Evolutionary conservation across 2,797 vertebrate genomes (phyloP), one percentile per base, ranked within the genome.

Genomic region (Synanceia verrucosa): DNA sequence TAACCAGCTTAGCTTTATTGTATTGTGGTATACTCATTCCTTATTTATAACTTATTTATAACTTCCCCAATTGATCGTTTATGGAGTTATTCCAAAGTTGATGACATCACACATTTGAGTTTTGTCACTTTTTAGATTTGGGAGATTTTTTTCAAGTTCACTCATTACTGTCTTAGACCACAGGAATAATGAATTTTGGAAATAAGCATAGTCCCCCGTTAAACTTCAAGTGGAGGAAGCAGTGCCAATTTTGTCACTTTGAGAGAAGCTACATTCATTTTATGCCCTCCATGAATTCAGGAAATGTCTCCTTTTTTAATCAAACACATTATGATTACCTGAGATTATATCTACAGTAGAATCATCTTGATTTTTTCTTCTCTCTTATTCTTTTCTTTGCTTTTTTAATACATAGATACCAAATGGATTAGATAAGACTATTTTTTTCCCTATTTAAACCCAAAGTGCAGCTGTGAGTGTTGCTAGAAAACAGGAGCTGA

Each of bases 401-500:
- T 62, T 47, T 23, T 47, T n/a, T n/a, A n/a, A 19, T 44, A 34
- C 5, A 19, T 31, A 48, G 34, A 43, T 50, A 11, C 7, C 19
- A 34, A 55, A 60, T 52, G 16, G 21, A 36, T 65, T 37, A 56
- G 47, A 74, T 64, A 58, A 70, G 52, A 65, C 64, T 29, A 26
- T 75, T 53, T 62, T 65, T 48, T 39, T 43, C 52, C 41, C 34
- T 31, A 13, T 37, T 71, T 55, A n/a, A 65, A 34, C 61, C n/a
- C 16, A 79, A 73, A 67, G 69, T 33, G 12, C 70, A 73, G 78
- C 70, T 63, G 48, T 29, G 34, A 53, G 31, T 64, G 18, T 43
- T 44, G 50, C 59, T 63, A n/a, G 58, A 70, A 76, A 81, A 47
- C 58, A 18, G 67, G 44, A 65, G 72, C 82, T 67, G 71, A 68